These are phyloP conservation scores for Dasyprocta punctata DNA, from an alignment of 2,113 vertebrate genomes.

Conservation along the genomic window DNA sequence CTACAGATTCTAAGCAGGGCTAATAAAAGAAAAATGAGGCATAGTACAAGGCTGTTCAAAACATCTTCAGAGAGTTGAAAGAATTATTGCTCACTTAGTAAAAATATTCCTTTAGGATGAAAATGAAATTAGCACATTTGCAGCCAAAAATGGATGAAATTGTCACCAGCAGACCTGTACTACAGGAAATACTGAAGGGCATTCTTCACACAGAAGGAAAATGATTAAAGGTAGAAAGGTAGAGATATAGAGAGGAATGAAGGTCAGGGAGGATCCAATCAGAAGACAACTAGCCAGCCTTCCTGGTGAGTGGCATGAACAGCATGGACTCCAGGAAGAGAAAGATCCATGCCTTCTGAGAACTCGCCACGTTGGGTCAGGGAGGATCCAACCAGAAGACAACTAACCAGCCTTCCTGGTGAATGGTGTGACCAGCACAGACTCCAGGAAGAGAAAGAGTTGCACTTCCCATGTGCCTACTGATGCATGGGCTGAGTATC, in stretches of 20 bases:
- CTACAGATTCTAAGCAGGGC: background rate
- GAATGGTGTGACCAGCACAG: too few species aligned
- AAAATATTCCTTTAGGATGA: background rate
- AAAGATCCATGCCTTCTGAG: too few species aligned
- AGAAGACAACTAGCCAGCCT: too few species aligned
- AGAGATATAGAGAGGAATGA: background rate
- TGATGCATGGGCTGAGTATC: too few species aligned
- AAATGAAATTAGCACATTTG: background rate
- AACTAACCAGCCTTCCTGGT: too few species aligned
- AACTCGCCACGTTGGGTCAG: too few species aligned
- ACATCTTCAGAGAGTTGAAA: background rate
- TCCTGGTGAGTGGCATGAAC: too few species aligned
- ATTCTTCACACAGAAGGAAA: conserved; percentile 15
- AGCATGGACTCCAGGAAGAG: too few species aligned
- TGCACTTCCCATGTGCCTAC: too few species aligned
- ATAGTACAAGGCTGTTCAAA: background rate
- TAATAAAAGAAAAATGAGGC: background rate
- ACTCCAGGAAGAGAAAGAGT: too few species aligned
- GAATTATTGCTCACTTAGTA: background rate
- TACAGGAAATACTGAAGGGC: background rate
- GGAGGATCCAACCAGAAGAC: too few species aligned
- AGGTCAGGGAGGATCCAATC: too few species aligned
- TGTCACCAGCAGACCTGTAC: background rate
- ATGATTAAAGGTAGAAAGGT: background rate
- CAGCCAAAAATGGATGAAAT: background rate